Conservation (phyloP, 2,113 vertebrate species). For the Hiodon alosoides region DNA sequence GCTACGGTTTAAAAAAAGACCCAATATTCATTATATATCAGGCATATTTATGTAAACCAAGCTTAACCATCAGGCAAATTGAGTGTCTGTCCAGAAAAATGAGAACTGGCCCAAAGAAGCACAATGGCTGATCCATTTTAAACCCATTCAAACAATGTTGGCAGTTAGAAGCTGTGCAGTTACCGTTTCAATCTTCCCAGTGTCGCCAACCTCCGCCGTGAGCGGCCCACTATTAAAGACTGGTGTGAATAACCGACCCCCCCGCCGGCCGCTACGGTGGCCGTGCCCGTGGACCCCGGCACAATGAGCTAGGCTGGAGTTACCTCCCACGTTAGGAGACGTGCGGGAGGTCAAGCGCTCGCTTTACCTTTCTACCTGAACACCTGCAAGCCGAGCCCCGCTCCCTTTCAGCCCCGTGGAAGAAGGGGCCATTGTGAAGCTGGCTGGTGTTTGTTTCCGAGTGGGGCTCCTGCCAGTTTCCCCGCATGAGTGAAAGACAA, state of each 20-base stretch:
- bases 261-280: slow-evolving; percentile 52
- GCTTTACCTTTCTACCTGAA: slow-evolving; percentile 70
- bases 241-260: slow-evolving; percentile 50
- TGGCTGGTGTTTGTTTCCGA: slow-evolving; percentile 74
- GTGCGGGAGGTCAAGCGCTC: slow-evolving; percentile 62
- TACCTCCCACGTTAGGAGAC: slow-evolving; percentile 66
- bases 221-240: slow-evolving; percentile 19
- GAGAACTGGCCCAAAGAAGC: background rate
- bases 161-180: background rate
- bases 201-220: background rate
- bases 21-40: no score
- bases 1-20: no score
- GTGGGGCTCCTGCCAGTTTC: slow-evolving; percentile 71
- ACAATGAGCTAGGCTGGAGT: slow-evolving; percentile 63
- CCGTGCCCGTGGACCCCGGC: slow-evolving; percentile 58
- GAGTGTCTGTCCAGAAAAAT: background rate
- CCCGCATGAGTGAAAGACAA: slow-evolving; percentile 79
- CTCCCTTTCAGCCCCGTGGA: slow-evolving; percentile 62
- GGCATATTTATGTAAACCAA: no score
- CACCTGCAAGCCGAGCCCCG: slow-evolving; percentile 80
- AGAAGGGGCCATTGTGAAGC: slow-evolving; percentile 77
- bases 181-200: background rate
- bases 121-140: background rate
- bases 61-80: no score
- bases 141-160: background rate